Conservation (phyloP, 2,113 vertebrate genomes). For the Alouatta palliata region DNA sequence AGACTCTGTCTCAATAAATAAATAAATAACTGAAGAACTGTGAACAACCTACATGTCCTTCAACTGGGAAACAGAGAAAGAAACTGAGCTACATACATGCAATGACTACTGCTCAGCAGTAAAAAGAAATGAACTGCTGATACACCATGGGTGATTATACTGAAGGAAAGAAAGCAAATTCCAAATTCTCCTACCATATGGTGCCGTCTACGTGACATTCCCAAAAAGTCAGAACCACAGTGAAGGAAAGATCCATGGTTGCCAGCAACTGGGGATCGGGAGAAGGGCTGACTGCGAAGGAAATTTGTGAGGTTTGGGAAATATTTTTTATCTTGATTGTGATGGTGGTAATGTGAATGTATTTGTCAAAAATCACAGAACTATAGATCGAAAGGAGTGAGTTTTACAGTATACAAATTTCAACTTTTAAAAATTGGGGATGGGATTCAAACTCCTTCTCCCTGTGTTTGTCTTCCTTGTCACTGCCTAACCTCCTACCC, state of each 20-base stretch:
- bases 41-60: neutral
- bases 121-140: neutral
- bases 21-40: neutral
- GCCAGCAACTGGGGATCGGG: neutral
- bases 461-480: neutral
- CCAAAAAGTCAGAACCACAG: neutral
- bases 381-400: neutral
- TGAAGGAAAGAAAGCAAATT: neutral
- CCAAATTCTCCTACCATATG: neutral
- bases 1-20: too few species aligned
- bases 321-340: conserved; percentile 16
- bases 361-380: conserved; percentile 14
- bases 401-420: neutral
- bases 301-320: neutral
- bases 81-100: neutral
- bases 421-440: neutral
- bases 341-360: neutral
- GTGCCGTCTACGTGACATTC: neutral
- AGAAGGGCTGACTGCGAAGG: neutral
- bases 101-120: neutral
- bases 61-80: neutral
- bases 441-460: conserved; percentile 6
- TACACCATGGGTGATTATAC: neutral
- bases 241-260: neutral
- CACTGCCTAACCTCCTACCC: neutral